These are phyloP conservation scores for Prolemur simus DNA, from an alignment of 2,113 vertebrate genomes.

Conservation along the genomic window DNA sequence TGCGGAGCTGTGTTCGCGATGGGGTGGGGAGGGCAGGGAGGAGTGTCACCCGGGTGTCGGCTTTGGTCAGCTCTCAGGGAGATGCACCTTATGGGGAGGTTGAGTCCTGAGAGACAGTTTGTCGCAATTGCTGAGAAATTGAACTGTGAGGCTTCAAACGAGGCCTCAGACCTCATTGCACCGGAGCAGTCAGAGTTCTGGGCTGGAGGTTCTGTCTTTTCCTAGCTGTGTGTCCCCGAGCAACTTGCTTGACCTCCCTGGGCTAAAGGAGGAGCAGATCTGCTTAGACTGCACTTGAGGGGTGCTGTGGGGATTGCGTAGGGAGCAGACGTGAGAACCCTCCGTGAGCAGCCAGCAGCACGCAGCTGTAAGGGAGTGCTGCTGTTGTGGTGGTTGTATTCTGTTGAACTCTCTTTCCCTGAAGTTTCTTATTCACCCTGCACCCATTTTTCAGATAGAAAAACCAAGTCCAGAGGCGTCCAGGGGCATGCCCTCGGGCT, in stretches of 20 bases:
- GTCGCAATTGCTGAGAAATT: neutral
- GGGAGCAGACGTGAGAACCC: no score
- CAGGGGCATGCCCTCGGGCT: accelerated
- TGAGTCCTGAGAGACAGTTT: neutral
- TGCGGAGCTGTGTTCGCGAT: neutral
- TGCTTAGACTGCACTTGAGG: neutral
- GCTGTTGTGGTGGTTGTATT: neutral
- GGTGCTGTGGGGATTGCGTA: no score
- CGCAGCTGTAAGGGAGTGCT: no score
- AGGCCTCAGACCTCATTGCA: neutral
- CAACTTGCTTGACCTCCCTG: neutral
- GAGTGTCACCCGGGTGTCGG: accelerated
- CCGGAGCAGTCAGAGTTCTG: neutral
- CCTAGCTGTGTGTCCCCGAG: neutral
- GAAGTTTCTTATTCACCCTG: neutral
- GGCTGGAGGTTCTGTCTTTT: neutral
- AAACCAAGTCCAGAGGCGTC: neutral
- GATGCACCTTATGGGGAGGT: neutral
- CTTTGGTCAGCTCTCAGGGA: neutral
- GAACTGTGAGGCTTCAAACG: neutral
- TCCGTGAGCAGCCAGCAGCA: neutral
- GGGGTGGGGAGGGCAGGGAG: neutral
- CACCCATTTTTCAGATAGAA: neutral
- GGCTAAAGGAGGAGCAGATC: neutral
- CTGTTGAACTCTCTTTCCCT: neutral